Evolutionary conservation across 2,888 invertebrate species (phyloP).

Genomic region (Leptothorax acervorum): DNA sequence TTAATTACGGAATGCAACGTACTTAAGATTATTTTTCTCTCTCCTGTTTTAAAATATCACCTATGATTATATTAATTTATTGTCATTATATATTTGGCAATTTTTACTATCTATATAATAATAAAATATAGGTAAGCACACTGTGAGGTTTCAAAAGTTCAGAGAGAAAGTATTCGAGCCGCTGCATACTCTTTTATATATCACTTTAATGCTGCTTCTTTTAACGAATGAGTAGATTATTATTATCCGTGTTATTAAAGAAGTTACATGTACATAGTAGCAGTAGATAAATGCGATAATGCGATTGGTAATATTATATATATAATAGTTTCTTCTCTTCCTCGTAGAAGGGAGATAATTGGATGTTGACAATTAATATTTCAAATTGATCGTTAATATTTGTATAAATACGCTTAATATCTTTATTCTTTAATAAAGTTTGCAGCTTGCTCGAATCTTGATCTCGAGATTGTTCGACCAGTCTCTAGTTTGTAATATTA

Average conservation of each 20-base stretch:
- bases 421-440: background rate
- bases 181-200: conserved; percentile 22
- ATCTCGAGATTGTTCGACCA: conserved; percentile 56
- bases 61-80: conserved; percentile 58
- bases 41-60: conserved; percentile 51
- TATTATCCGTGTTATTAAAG: background rate
- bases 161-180: conserved; percentile 31
- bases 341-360: background rate
- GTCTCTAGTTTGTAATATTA: conserved; percentile 64
- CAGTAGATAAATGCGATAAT: background rate
- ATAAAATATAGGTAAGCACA: conserved; percentile 57
- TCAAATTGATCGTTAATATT: conserved; percentile 7
- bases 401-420: conserved; percentile 8
- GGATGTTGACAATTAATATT: background rate
- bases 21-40: conserved; percentile 44
- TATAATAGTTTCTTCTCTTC: background rate
- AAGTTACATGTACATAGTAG: background rate
- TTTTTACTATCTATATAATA: conserved; percentile 55
- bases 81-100: conserved; percentile 61
- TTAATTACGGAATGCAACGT: conserved; percentile 49
- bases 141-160: conserved; percentile 44
- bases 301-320: background rate
- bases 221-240: background rate
- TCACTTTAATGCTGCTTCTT: background rate
- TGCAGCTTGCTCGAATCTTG: conserved; percentile 45